Base-by-base conservation (phyloP, 2,888 invertebrate species). In the Syrista parreyssii region DNA sequence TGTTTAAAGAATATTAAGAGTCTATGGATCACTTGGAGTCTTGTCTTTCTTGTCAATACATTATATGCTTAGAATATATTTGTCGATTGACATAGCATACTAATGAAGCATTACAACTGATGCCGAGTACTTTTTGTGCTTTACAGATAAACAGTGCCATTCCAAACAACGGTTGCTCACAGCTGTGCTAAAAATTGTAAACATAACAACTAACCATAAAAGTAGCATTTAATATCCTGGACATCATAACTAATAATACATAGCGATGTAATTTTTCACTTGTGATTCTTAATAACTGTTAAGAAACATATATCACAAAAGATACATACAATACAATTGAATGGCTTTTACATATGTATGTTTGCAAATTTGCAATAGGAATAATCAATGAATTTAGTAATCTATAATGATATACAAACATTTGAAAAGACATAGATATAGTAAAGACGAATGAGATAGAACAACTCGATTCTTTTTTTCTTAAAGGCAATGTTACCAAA, bases 131-230 rank as follows among this genome's bases (percentile, higher is more conserved):
- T 55, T 55, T 33, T 74, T 36, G 76, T 68, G 75, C 12, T 78
- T 86, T 86, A 36, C 86, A 90, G 90, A 87, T 86, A 86, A 75
- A 78, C 85, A 87, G 89, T 89, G 89, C 87, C 88, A 89, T 89
- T 88, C 84, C 85, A 86, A 82, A 86, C 82, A 85, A 86, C 80
- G 80, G 82, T 88, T 88, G 88, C 88, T 89, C 86, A 86, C 81
- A 84, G 83, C 82, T 86, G 86, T 86, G 87, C 86, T 86, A 86
- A 88, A 85, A 80, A 32, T 77, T 84, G 76, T 82, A 81, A 83
- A 82, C 73, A 75, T 75, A 82, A 80, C 77, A 80, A 80, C 80
- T 83, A 79, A 80, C 78, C 32, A 82, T 80, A 82, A 78, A 83
- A 4, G 75, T 82, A 82, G 82, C 80, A 79, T 82, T 76, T 82